These are phyloP conservation scores for Sweltsa coloradensis DNA, from an alignment of 1,140 invertebrate genomes.

Conservation along the genomic window DNA sequence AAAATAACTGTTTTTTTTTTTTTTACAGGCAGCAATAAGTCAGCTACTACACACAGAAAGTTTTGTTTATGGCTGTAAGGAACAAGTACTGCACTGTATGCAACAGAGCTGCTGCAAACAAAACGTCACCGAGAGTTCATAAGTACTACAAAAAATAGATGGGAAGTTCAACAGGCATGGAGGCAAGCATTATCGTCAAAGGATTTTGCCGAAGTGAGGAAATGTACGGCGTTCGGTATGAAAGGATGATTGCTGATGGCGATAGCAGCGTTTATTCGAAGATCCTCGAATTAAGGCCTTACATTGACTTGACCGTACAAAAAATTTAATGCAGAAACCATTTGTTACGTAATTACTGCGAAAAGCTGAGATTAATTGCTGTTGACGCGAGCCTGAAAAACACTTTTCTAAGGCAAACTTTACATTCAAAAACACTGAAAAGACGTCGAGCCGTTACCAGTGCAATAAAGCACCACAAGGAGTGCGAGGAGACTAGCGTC, in stretches of 20 bases:
- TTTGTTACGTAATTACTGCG: conserved; percentile 22
- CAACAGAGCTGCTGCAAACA: conserved; percentile 14
- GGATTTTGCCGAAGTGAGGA: conserved; percentile 26
- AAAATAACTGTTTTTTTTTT: no score
- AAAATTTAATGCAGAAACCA: conserved; percentile 29
- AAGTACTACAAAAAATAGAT: conserved; percentile 25
- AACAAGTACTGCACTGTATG: conserved; percentile 25
- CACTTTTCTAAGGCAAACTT: conserved; percentile 6
- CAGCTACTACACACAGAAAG: conserved; percentile 18
- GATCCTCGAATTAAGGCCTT: conserved; percentile 22
- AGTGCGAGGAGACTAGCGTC: conserved; percentile 1
- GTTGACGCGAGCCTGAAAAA: conserved; percentile 3
- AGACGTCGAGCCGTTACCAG: conserved; percentile 14
- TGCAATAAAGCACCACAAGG: conserved; percentile 7
- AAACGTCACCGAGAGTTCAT: conserved; percentile 14
- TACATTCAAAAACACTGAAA: conserved; percentile 13
- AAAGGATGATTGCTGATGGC: conserved; percentile 29
- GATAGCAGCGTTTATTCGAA: conserved; percentile 28
- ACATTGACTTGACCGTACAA: conserved; percentile 21
- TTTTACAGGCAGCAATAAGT: conserved; percentile 15
- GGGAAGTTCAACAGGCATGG: conserved; percentile 25
- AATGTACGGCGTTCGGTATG: conserved; percentile 28
- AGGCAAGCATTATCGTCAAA: conserved; percentile 27
- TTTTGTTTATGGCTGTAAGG: conserved; percentile 20
- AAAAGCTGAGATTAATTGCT: conserved; percentile 14